Percentiles rank a stretch among this genome's conserved stretches.
These are phyloP conservation scores for Ostrea denselamellosa DNA, from an alignment of 1,140 invertebrate genomes.

Conservation along the genomic window DNA sequence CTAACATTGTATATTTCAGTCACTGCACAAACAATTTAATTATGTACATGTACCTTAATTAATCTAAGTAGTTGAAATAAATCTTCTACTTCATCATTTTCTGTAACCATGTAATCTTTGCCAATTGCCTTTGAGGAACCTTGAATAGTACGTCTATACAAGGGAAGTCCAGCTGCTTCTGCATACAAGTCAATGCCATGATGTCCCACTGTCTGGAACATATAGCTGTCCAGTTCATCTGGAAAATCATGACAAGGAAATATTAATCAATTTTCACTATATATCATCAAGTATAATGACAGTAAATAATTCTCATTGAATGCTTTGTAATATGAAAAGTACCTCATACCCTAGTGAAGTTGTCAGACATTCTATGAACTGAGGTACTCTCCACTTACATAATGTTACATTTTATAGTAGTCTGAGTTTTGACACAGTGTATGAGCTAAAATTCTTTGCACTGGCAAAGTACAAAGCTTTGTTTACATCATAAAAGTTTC, in stretches of 20 bases:
- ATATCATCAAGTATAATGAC: background rate
- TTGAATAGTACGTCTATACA: conserved; percentile 89
- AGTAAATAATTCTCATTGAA: background rate
- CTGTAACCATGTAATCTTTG: conserved; percentile 88
- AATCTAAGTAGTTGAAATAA: conserved; percentile 90
- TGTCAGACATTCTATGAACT: no score
- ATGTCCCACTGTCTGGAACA: conserved; percentile 99
- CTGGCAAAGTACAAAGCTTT: no score
- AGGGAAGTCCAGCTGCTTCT: conserved; percentile 94
- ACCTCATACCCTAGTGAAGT: no score
- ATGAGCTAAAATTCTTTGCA: no score
- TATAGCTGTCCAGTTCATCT: conserved; percentile 99
- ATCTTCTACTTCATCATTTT: conserved; percentile 99
- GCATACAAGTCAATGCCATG: conserved; percentile 95
- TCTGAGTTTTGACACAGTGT: no score
- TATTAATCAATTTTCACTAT: background rate
- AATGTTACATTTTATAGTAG: no score
- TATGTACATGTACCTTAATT: conserved; percentile 85
- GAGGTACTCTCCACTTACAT: no score
- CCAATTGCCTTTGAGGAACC: conserved; percentile 88
- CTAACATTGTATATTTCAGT: no score
- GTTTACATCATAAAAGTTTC: no score
- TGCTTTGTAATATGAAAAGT: background rate
- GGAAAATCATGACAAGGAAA: conserved; percentile 40
- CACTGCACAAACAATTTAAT: background rate